Base-by-base conservation (phyloP, 2,888 invertebrate species). In the Andricus quercusramuli region DNA sequence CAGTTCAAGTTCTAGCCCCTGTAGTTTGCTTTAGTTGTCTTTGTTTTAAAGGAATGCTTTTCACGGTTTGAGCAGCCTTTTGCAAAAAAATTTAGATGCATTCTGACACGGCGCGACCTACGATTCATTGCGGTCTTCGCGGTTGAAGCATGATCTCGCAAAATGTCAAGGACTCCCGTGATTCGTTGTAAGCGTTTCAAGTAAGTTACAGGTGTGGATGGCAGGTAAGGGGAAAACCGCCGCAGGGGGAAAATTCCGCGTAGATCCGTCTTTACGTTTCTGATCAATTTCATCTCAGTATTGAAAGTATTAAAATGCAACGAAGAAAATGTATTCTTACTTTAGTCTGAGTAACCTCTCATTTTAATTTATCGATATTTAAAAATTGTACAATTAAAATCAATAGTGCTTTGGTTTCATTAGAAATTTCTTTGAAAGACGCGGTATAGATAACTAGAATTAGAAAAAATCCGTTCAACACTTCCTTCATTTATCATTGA, bases 101-200 rank as follows among this genome's bases (percentile, higher is more conserved):
- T 78, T 81, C 81, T 79, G 83, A 84, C 82, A 76, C 81, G 79
- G 78, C 81, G 22, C 80, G 83, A 85, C 83, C 84, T 83, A 81
- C 83, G 81, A 80, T 81, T 82, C 83, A 70, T 79, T 81, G 85
- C 83, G 84, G 86, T 86, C 85, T 81, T 80, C 82, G 84, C 78
- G 84, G 83, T 81, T 82, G 81, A 59, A 62, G 37, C 32, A 59
- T 44, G 79, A 41, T 70, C 56, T 68, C 79, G 81, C 80, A 79
- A 78, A 87, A 85, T 84, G 83, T 86, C 87, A 86, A 88, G 86
- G 87, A 81, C 83, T 80, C 70, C 66, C 62, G 20, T 68, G 78
- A 82, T 83, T 79, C 83, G 80, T 82, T 78, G 79, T 76, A 78
- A 82, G 78, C 56, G 9, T 74, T 74, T 47, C 56, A n/a, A 74